Conservation (phyloP, 2,113 vertebrate genomes). For the Indri indri region DNA sequence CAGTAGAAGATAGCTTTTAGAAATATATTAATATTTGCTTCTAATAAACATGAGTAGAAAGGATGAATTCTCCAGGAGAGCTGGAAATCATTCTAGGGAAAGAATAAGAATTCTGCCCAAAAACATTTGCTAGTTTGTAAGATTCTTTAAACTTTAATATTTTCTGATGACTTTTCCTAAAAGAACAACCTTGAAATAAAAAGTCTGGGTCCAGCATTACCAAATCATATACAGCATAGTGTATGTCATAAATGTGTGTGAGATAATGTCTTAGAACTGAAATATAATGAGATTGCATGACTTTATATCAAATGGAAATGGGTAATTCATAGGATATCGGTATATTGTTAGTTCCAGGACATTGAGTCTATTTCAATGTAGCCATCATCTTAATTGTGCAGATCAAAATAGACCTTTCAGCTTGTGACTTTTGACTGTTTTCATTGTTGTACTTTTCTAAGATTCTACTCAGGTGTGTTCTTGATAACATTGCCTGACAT, state of each 20-base stretch:
- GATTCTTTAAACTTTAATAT: neutral
- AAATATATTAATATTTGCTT: neutral
- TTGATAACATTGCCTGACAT: neutral
- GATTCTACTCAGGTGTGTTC: neutral
- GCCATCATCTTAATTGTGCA: neutral
- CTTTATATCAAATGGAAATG: neutral
- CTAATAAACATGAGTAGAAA: neutral
- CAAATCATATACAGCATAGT: neutral
- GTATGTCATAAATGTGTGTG: neutral
- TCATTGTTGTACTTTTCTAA: neutral
- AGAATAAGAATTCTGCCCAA: neutral
- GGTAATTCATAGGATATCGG: neutral
- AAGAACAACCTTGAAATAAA: neutral
- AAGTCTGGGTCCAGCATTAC: neutral
- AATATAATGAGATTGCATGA: neutral
- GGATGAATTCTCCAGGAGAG: neutral
- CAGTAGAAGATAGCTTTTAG: neutral
- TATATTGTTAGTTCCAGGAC: neutral
- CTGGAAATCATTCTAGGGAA: neutral
- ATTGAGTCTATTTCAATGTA: neutral
- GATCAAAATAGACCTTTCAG: neutral
- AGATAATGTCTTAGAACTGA: neutral
- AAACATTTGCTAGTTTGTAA: neutral
- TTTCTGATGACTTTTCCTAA: neutral
- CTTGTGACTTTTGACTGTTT: neutral